Conservation (phyloP, 2,888 invertebrate species). For the Chymomyza amoena region DNA sequence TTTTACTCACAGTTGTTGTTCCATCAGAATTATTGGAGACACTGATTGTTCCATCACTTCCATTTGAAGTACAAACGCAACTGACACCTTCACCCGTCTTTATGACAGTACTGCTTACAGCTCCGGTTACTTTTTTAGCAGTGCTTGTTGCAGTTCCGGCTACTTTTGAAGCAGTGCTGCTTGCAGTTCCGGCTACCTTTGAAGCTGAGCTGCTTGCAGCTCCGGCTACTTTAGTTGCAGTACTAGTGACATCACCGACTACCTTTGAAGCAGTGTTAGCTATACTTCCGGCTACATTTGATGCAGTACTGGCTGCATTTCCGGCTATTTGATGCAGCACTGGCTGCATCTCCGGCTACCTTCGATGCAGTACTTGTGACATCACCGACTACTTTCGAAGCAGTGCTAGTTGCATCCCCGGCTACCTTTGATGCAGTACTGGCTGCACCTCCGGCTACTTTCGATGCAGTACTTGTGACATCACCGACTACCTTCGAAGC, state of each 20-base stretch:
- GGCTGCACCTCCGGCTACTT: conserved; percentile 1
- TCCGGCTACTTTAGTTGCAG: background rate
- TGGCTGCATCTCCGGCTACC: background rate
- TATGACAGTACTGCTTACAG: too few relatives aligned
- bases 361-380: background rate
- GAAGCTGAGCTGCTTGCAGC: background rate
- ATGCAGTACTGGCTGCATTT: background rate
- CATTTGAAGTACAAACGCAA: background rate
- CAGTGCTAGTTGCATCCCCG: background rate
- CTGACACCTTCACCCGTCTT: background rate
- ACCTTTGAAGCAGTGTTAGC: background rate
- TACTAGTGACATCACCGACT: background rate
- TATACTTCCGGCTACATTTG: background rate
- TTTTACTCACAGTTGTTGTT: background rate
- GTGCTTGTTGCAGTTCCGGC: background rate
- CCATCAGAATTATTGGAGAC: background rate
- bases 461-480: background rate
- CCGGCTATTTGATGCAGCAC: background rate
- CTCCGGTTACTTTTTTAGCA: too few relatives aligned
- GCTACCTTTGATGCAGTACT: background rate
- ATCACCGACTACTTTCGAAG: background rate
- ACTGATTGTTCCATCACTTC: background rate
- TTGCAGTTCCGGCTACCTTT: background rate
- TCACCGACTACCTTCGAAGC: background rate
- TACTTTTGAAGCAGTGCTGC: background rate